Evolutionary conservation across 2,113 vertebrate genomes (phyloP), one percentile per base, ranked within the genome.

Genomic region (Megaceryle torquata): DNA sequence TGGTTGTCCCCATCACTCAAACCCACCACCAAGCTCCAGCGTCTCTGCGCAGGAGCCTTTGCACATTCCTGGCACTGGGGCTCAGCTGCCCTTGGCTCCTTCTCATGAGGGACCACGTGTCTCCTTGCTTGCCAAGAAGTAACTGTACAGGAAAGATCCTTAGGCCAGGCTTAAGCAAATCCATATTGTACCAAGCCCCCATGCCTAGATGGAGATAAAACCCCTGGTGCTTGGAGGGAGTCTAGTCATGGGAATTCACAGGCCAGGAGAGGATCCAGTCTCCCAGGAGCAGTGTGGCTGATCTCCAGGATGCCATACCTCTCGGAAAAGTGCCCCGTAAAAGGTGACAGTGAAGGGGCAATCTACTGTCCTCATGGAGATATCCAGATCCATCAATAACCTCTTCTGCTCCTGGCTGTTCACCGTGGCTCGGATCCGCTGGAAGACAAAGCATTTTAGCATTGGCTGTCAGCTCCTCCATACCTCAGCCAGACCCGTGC

Each of bases 391-490:
- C 99, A 99, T 99, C 92, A 99, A 82, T 26, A 99, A 96, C 96
- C 99, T 98, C 98, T 99, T 99, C 98, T 99, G 99, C 96, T 99
- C 99, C 97, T 99, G 99, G 76, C 98, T 99, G 97, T 99, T 99
- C 76, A 99, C 99, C 0, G 99, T 99, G 92, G 99, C 99, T 86
- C 99, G 98, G 95, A 99, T 99, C 69, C 99, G 79, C 99, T 99
- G 97, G 21, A 93, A 71, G 70, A 51, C 51, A 97, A 25, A 90
- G 46, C 15, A 6, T 18, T 22, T 86, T 56, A 88, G 88, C 1
- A 0, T 11, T 37, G 75, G 7, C 56, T 51, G 60, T 37, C 50
- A 80, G 68, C 33, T 25, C 51, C 46, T 75, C 59, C 4, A 1
- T 11, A 54, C 24, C 48, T n/a, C 64, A 63, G 76, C 31, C 10